A percentile compares a stretch with the other conserved stretches of the same genome.
Conservation (phyloP, 2,888 invertebrate genomes). For the Lepidochitona cinerea region DNA sequence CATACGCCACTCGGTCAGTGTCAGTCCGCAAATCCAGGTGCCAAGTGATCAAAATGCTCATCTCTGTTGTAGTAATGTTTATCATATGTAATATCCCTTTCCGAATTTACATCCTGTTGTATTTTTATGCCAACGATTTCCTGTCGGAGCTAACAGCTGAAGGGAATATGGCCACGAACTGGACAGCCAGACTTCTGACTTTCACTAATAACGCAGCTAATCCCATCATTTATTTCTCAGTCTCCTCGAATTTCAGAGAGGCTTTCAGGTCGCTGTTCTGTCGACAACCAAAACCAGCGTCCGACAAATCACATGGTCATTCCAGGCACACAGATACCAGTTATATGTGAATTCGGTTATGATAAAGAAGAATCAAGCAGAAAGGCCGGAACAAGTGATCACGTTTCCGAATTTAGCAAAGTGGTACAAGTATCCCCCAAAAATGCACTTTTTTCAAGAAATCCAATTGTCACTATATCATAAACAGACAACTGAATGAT, state of each 20-base stretch:
- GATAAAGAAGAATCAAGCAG: too few species aligned
- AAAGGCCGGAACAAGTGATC: too few species aligned
- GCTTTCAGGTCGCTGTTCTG: not conserved
- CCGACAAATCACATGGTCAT: too few species aligned
- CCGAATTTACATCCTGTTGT: not conserved
- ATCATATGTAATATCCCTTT: not conserved
- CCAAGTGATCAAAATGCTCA: not conserved
- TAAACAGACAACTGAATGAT: too few species aligned
- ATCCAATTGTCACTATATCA: too few species aligned
- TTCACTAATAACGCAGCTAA: not conserved
- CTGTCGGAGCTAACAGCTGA: not conserved
- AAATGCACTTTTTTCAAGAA: too few species aligned
- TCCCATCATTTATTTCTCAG: not conserved
- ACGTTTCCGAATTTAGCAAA: too few species aligned
- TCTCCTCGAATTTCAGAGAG: not conserved
- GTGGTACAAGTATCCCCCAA: too few species aligned
- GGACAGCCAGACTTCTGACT: not conserved
- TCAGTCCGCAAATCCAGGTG: not conserved
- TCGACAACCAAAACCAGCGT: not conserved
- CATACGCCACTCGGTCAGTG: not conserved
- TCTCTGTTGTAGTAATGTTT: not conserved
- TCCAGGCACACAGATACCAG: too few species aligned
- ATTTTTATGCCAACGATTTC: not conserved
- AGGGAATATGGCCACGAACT: not conserved
- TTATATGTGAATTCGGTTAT: too few species aligned